Evolutionary conservation across 2,797 vertebrate genomes (phyloP), one percentile per base, ranked within the genome.

Genomic region (Hafferia zeledoni): DNA sequence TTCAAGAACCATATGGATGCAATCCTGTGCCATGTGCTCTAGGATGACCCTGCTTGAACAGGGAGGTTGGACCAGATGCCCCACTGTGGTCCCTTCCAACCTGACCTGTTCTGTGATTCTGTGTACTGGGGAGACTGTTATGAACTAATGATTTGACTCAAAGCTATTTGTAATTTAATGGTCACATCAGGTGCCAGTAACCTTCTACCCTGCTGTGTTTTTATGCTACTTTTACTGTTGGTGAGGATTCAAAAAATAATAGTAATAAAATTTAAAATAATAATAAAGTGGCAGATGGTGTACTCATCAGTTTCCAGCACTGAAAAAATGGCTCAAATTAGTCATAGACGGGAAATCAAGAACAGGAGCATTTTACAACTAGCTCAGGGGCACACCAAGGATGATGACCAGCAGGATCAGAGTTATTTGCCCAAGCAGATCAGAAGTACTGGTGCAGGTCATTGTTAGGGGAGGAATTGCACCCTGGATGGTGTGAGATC

Each of bases 321-420:
- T 70, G 64, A 97, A 84, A 37, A 95, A 97, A 93, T 89, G 90
- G 78, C 84, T 97, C 70, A 69, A 93, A 93, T 96, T 95, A 97
- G 87, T 94, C 81, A 94, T n/a, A 95, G 89, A 59, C 50, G 69
- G 23, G 87, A 96, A 96, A 91, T 76, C n/a, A 90, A 83, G 86
- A 95, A 63, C 20, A 89, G 83, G 60, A 95, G 24, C 23, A 28
- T 91, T 87, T 91, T 89, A 71, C 74, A 84, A 19, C 65, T 96
- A 97, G 71, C 67, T 91, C 82, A 88, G 91, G 46, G 41, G 76
- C 31, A 61, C 70, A 82, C 33, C 52, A 43, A 57, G 37, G 37
- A 27, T 59, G 25, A 35, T 41, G 33, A 55, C n/a, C 46, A 63
- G 23, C 65, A 71, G 81, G 49, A 35, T 47, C 44, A 93, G 86